Evolutionary conservation across 2,113 vertebrate species (phyloP).

Genomic region (Serranochromis macrocephalus): DNA sequence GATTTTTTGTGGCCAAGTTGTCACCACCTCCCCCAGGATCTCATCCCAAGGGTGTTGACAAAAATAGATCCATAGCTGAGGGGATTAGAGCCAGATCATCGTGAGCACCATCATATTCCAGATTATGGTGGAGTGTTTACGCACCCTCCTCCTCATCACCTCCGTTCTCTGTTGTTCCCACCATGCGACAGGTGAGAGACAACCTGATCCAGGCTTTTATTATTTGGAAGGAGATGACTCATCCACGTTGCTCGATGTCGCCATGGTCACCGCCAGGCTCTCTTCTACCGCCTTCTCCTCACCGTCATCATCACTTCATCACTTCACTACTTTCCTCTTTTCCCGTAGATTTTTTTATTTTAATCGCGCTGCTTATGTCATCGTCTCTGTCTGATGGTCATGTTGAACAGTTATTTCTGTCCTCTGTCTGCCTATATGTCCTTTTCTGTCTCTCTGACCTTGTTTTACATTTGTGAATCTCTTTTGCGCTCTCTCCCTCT

Average conservation of each 20-base stretch:
- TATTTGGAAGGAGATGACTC: conserved; percentile 20
- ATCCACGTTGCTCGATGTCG: background rate
- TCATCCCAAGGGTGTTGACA: background rate
- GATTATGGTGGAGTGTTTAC: background rate
- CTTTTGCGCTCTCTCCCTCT: background rate
- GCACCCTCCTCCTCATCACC: background rate
- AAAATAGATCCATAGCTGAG: background rate
- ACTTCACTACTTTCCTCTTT: background rate
- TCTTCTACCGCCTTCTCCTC: background rate
- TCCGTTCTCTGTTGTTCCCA: background rate
- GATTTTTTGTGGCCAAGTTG: background rate
- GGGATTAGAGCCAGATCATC: background rate
- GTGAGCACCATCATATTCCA: background rate
- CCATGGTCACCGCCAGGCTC: conserved; percentile 17
- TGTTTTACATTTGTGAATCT: background rate
- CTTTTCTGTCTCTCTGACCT: background rate
- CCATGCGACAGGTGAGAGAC: background rate
- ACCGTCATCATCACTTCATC: background rate
- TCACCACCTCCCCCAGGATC: background rate
- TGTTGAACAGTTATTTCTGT: background rate
- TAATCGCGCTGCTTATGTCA: background rate
- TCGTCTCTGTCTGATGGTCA: background rate
- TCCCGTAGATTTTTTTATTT: background rate
- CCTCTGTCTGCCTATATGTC: background rate
- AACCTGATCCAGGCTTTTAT: background rate